These are phyloP conservation scores for Drosophila tsacasi DNA, from an alignment of 1,140 invertebrate species.

Conservation along the genomic window DNA sequence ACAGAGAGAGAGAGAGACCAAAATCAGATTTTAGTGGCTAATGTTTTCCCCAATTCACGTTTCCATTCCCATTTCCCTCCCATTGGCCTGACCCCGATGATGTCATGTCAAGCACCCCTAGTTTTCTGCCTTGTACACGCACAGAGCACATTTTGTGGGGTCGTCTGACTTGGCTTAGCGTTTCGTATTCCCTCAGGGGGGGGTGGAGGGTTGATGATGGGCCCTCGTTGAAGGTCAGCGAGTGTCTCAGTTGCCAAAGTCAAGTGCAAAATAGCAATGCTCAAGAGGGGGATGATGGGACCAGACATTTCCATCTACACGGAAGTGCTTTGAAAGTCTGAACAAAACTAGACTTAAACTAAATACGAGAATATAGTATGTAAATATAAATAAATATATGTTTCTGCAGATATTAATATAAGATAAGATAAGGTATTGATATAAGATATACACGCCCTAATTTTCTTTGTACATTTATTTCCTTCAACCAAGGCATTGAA, in stretches of 20 bases:
- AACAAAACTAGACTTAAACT: not conserved
- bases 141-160: slow-evolving; percentile 41
- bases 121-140: slow-evolving; percentile 22
- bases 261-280: slow-evolving; percentile 36
- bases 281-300: not conserved
- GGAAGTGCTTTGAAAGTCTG: slow-evolving; percentile 15
- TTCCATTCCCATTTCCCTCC: not conserved
- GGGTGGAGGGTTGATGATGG: slow-evolving; percentile 2
- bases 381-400: not conserved
- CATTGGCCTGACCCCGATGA: slow-evolving; percentile 60
- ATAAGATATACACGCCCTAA: too few species aligned
- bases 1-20: not conserved
- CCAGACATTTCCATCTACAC: not conserved
- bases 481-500: not conserved
- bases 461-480: not conserved
- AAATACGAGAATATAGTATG: too few species aligned
- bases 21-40: slow-evolving; percentile 34
- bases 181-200: slow-evolving; percentile 8
- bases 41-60: slow-evolving; percentile 20
- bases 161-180: slow-evolving; percentile 35
- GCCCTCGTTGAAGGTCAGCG: slow-evolving; percentile 29
- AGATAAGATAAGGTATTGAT: too few species aligned
- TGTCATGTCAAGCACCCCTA: slow-evolving; percentile 47
- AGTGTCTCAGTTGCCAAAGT: slow-evolving; percentile 40
- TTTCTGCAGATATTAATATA: not conserved